phyloP scores from a whole-genome alignment of 2,888 invertebrate genomes.

The Arge pagana region DNA sequence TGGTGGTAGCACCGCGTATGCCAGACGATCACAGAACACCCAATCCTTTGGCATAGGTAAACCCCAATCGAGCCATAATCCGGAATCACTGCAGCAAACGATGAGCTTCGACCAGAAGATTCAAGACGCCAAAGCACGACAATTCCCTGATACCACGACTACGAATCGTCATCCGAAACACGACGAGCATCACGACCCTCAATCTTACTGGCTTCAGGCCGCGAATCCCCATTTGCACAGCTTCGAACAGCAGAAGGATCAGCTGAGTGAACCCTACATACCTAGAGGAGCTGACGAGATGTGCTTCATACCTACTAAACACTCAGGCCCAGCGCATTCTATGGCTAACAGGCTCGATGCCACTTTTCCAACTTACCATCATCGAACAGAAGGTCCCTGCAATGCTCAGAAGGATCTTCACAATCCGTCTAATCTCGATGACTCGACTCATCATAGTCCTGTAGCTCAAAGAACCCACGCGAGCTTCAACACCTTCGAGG shows the following conservation, averaged over 20 bases:
- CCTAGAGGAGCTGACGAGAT: no score
- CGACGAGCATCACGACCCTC: constrained; percentile 34
- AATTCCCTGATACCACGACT: no score
- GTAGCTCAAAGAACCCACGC: constrained; percentile 31
- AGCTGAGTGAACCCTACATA: no score
- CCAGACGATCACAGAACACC: no score
- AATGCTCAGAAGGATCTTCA: no score
- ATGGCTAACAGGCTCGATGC: not conserved
- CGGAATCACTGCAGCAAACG: no score
- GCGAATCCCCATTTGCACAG: constrained; percentile 37
- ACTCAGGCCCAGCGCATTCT: constrained; percentile 1
- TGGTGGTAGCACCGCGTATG: no score
- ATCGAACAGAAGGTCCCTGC: constrained; percentile 23
- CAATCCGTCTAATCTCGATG: constrained; percentile 26
- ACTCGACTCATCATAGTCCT: constrained; percentile 43
- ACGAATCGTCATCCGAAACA: constrained; percentile 30
- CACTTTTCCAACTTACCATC: no score
- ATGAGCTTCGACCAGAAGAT: no score
- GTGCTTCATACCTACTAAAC: constrained; percentile 10
- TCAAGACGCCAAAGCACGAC: no score
- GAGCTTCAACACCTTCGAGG: constrained; percentile 12
- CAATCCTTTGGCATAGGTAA: no score
- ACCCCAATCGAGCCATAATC: no score
- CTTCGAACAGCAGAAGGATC: constrained; percentile 41
- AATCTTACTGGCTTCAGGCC: constrained; percentile 40